Conservation (phyloP, 1,140 invertebrate genomes). For the Cylas formicarius region DNA sequence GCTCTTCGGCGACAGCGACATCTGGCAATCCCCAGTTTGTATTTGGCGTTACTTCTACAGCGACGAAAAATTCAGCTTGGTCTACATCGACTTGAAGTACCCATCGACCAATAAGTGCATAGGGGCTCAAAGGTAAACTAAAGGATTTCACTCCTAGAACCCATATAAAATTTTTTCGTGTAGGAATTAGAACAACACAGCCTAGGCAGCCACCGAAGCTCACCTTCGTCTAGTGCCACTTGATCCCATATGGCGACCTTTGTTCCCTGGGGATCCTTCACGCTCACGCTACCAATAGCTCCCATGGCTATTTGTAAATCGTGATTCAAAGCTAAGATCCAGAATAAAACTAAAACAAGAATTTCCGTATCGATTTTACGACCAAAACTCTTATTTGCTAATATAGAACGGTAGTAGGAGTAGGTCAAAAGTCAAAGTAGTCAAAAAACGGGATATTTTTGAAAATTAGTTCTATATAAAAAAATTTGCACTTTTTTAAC, state of each 20-base stretch:
- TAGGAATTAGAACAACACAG: not conserved
- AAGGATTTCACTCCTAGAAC: conserved; percentile 52
- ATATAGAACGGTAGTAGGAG: too few relatives aligned
- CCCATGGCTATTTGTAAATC: conserved; percentile 50
- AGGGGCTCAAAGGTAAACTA: conserved; percentile 45
- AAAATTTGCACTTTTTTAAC: too few relatives aligned
- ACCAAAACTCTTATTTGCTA: too few relatives aligned
- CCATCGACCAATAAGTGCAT: conserved; percentile 50
- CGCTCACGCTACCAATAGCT: conserved; percentile 49
- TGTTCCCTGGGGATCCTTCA: conserved; percentile 53
- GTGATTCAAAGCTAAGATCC: conserved; percentile 55
- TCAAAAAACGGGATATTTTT: too few relatives aligned
- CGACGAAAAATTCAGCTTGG: conserved; percentile 42
- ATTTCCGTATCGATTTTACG: too few relatives aligned
- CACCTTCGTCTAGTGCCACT: conserved; percentile 51
- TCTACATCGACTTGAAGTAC: conserved; percentile 50
- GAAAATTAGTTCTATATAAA: too few relatives aligned
- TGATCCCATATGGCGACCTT: conserved; percentile 58
- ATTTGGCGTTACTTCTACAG: conserved; percentile 42
- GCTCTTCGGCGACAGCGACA: conserved; percentile 54
- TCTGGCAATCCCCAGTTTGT: conserved; percentile 39
- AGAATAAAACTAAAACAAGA: conserved; percentile 53
- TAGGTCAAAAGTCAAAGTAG: too few relatives aligned
- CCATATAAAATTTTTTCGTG: too few relatives aligned
- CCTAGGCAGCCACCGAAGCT: not conserved